Base-by-base conservation (phyloP, 2,888 invertebrate genomes). In the Hirtodrosophila cameraria region DNA sequence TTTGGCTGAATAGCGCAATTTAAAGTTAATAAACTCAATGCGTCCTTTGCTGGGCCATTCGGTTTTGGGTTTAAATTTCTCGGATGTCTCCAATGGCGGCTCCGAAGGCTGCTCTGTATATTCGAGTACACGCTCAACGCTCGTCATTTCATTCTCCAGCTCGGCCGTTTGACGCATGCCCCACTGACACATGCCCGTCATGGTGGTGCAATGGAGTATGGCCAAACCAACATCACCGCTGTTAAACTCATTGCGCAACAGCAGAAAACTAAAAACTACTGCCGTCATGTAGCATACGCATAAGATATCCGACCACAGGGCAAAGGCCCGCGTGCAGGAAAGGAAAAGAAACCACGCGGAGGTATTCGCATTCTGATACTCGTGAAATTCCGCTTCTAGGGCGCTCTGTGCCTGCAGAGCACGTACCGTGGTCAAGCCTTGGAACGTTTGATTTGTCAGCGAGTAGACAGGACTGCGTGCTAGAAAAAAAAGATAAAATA, bases 271-370 rank as follows among this genome's bases (percentile, higher is more conserved):
- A 81, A 96, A 93, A 0, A 97, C 96, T 0, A 98, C 97, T 33
- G 95, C 90, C 0, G 94, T 93, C 64, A 99, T 96, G 91, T 97
- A 99, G 1, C 95, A 75, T 0, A 96, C 94, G 86, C 98, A 98
- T 42, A 98, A 93, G 60, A 97, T 91, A 89, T 99, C 99, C 76
- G 99, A 92, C 94, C 96, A 96, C 77, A 97, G 94, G 0, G 97
- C 98, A 88, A 99, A 97, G 79, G 98, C 98, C 57, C 98, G 94
- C 0, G 96, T 96, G 18, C 96, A 95, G 0, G 96, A 94, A 28
- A 99, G 94, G 89, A 97, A 97, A 60, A 97, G 92, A 88, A 92
- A 92, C 94, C 95, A 96, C 1, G 96, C 93, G 0, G 96, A 93
- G 0, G 95, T 94, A 86, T 96, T 95, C 0, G 92, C 86, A 81